Percentiles rank a stretch among this genome's conserved stretches.
Evolutionary conservation across 2,797 vertebrate species (phyloP).

Genomic region (Acanthurus leucopareius): DNA sequence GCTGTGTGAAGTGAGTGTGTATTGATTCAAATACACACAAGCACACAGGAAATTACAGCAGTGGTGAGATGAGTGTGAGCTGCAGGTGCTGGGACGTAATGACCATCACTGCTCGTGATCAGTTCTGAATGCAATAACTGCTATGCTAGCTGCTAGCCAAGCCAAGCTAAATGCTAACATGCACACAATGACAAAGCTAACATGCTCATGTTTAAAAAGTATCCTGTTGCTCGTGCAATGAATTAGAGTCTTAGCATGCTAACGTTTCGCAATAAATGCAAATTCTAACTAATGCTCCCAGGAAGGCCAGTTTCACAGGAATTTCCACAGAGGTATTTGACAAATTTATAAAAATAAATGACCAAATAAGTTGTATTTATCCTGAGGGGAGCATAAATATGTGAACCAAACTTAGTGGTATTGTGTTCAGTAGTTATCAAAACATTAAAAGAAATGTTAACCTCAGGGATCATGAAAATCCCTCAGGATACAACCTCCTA

Average conservation of each 20-base stretch:
- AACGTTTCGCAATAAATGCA: not conserved
- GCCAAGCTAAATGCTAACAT: not conserved
- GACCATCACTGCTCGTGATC: constrained; percentile 7
- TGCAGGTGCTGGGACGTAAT: not conserved
- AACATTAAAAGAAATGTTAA: too few relatives aligned
- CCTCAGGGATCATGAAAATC: too few relatives aligned
- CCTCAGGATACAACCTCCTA: too few relatives aligned
- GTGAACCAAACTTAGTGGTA: not conserved
- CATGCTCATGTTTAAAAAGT: not conserved
- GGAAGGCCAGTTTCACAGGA: not conserved
- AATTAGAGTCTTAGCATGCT: not conserved
- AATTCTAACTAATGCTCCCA: not conserved
- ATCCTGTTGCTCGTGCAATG: not conserved
- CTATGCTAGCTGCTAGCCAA: not conserved
- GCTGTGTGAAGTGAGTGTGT: constrained; percentile 9
- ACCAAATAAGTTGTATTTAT: too few relatives aligned
- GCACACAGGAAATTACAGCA: constrained; percentile 6
- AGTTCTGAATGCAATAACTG: constrained; percentile 5
- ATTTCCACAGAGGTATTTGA: too few relatives aligned
- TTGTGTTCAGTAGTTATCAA: not conserved
- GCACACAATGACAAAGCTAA: not conserved
- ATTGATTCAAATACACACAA: constrained; percentile 20
- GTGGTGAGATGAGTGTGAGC: not conserved
- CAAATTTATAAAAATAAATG: too few relatives aligned
- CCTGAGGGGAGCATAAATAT: not conserved